Conservation (phyloP, 2,888 invertebrate species). For the Drosophila falleni region DNA sequence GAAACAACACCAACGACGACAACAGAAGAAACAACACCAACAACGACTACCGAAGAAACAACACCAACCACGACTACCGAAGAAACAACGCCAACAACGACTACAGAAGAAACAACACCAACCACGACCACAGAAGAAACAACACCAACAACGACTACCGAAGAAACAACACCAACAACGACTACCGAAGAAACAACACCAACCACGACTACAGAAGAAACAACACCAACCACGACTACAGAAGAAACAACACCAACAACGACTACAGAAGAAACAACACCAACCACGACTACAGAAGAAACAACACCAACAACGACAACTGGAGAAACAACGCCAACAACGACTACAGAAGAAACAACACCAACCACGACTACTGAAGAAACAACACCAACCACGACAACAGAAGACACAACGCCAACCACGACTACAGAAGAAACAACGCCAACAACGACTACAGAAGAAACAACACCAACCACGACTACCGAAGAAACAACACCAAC, state of each 20-base stretch:
- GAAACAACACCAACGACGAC: background rate
- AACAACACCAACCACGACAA: background rate
- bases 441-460: conserved; percentile 1
- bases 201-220: too few relatives aligned
- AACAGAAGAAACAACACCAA: background rate
- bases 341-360: background rate
- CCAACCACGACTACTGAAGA: background rate
- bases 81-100: background rate
- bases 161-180: background rate
- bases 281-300: background rate
- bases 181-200: too few relatives aligned
- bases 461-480: background rate
- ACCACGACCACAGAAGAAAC: background rate
- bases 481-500: background rate
- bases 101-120: background rate
- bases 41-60: background rate
- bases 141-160: background rate
- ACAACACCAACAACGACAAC: background rate
- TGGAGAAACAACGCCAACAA: background rate
- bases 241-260: background rate
- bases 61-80: background rate
- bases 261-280: background rate
- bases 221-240: too few relatives aligned
- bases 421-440: background rate
- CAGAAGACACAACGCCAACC: background rate